These are phyloP conservation scores for Pan paniscus DNA, from an alignment of 2,113 vertebrate genomes.

Conservation along the genomic window DNA sequence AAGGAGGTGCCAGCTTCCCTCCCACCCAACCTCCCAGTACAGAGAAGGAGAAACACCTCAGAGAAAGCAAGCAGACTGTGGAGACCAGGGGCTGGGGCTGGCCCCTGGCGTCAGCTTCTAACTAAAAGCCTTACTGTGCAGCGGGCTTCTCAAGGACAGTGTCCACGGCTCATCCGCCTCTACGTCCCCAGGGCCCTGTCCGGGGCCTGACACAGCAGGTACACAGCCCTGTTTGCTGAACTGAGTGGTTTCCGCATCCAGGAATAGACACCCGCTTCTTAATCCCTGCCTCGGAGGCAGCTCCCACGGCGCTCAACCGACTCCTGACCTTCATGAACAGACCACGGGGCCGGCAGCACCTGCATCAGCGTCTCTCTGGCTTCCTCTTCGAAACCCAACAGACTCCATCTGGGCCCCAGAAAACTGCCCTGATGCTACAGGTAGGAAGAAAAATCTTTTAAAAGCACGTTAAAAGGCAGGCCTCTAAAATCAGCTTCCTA, in stretches of 20 bases:
- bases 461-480: not conserved
- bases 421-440: not conserved
- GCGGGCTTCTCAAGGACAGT: not conserved
- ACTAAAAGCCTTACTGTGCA: not conserved
- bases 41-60: not conserved
- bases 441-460: not conserved
- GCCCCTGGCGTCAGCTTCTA: not conserved
- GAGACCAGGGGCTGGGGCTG: not conserved
- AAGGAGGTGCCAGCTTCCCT: not conserved
- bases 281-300: not conserved
- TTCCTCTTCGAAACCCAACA: not conserved
- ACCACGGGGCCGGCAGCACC: accelerated
- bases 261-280: not conserved
- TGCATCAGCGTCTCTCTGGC: not conserved
- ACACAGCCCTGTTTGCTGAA: not conserved
- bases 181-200: not conserved
- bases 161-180: accelerated
- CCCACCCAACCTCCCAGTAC: not conserved
- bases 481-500: not conserved
- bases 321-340: not conserved
- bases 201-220: not conserved
- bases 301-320: accelerated
- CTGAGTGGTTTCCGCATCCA: not conserved
- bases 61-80: not conserved
- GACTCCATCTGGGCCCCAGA: not conserved